Conservation (phyloP, 2,888 invertebrate species). For the Drosophila peninsularis region DNA sequence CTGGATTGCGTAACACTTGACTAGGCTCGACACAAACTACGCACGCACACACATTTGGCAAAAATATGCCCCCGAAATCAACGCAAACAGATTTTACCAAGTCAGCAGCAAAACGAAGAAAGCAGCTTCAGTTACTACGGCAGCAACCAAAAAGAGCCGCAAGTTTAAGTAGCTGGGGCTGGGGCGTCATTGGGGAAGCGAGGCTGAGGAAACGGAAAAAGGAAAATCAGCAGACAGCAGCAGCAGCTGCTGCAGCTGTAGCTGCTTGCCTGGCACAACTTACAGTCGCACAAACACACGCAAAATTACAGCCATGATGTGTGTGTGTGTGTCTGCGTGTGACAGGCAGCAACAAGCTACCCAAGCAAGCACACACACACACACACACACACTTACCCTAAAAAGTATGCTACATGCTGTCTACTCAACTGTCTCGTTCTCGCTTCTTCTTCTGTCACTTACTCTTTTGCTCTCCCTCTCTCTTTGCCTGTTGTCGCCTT, state of each 20-base stretch:
- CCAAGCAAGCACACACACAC: background rate
- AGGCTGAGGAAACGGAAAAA: background rate
- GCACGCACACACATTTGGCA: constrained; percentile 65
- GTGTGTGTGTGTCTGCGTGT: constrained; percentile 8
- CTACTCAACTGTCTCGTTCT: constrained; percentile 7
- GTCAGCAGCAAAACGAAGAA: constrained; percentile 59
- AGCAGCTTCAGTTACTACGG: constrained; percentile 12
- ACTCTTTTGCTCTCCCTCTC: background rate
- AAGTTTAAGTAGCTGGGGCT: constrained; percentile 42
- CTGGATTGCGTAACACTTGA: constrained; percentile 54
- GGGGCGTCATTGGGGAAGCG: background rate
- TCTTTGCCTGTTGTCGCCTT: constrained; percentile 48
- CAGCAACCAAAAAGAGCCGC: constrained; percentile 15
- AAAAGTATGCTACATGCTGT: constrained; percentile 51
- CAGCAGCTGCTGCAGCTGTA: constrained; percentile 2
- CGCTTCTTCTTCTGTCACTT: background rate
- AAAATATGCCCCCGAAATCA: constrained; percentile 80
- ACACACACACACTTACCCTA: constrained; percentile 12
- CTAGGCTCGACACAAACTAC: constrained; percentile 47
- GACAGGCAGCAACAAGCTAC: constrained; percentile 33
- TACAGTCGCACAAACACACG: constrained; percentile 71
- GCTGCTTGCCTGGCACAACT: constrained; percentile 66
- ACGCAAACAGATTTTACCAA: constrained; percentile 80
- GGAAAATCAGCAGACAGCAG: constrained; percentile 18
- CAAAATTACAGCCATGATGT: constrained; percentile 52